phyloP scores from a whole-genome alignment of 2,888 invertebrate species.

The Allygus modestus region DNA sequence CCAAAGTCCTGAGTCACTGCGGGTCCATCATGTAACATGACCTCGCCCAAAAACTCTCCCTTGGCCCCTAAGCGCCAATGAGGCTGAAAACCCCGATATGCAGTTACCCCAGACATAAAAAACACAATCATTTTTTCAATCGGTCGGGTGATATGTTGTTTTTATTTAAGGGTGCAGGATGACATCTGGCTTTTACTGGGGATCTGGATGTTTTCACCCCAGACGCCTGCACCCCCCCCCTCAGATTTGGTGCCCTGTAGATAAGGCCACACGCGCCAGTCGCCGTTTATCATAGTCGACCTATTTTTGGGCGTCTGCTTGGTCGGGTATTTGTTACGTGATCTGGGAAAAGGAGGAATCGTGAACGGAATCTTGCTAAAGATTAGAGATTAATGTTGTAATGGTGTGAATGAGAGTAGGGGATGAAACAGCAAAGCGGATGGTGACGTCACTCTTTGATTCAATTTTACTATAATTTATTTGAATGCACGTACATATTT shows the following conservation, averaged over 20 bases:
- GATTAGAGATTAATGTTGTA: neutral
- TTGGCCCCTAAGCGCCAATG: conserved; percentile 48
- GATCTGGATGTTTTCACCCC: conserved; percentile 64
- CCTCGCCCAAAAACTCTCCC: conserved; percentile 45
- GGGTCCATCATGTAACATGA: conserved; percentile 48
- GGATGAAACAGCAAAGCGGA: neutral
- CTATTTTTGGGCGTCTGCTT: conserved; percentile 32
- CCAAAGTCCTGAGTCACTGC: conserved; percentile 23
- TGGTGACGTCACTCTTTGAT: too few species aligned
- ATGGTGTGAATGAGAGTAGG: neutral
- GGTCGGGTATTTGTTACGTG: conserved; percentile 19
- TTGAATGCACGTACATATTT: too few species aligned
- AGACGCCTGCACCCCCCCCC: neutral
- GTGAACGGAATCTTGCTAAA: neutral
- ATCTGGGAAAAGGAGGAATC: conserved; percentile 10
- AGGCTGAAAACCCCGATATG: conserved; percentile 60
- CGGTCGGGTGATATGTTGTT: conserved; percentile 62
- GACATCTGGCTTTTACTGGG: conserved; percentile 62
- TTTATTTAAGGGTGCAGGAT: conserved; percentile 60
- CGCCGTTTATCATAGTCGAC: conserved; percentile 34
- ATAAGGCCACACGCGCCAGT: conserved; percentile 24
- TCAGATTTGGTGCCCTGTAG: neutral
- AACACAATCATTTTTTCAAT: conserved; percentile 63
- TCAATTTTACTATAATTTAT: too few species aligned
- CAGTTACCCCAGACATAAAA: conserved; percentile 60